These are phyloP conservation scores for Pteromalus puparum DNA, from an alignment of 1,140 invertebrate genomes.

Conservation along the genomic window DNA sequence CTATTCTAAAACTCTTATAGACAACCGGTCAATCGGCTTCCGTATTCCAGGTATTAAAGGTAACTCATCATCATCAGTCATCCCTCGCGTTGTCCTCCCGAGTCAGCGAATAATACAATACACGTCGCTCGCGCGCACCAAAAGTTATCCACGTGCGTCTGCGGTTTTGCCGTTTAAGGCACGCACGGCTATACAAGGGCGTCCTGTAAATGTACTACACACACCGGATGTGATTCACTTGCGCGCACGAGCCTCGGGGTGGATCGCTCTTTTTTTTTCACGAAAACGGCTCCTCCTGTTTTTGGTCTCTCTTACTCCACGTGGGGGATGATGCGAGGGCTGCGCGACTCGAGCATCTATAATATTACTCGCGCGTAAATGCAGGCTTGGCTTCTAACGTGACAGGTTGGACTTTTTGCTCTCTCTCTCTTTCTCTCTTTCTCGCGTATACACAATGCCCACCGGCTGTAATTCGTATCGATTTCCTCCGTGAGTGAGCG, in stretches of 20 bases:
- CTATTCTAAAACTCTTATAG: too few species aligned
- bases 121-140: not conserved
- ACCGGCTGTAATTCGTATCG: conserved; percentile 36
- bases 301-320: not conserved
- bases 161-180: conserved; percentile 19
- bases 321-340: not conserved
- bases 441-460: not conserved
- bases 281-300: conserved; percentile 23
- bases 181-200: not conserved
- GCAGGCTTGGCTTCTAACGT: conserved; percentile 40
- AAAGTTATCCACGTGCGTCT: not conserved
- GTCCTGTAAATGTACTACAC: not conserved
- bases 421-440: too few species aligned
- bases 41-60: too few species aligned
- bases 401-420: conserved; percentile 44
- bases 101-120: not conserved
- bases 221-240: conserved; percentile 48
- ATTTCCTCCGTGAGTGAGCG: conserved; percentile 5
- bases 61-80: too few species aligned
- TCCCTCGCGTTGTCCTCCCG: too few species aligned
- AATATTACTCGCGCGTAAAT: not conserved
- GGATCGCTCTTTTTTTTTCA: not conserved
- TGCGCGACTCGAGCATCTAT: conserved; percentile 4
- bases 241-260: conserved; percentile 15
- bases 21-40: too few species aligned